phyloP scores from a whole-genome alignment of 2,797 vertebrate genomes.

The Gallinago nigripennis region DNA sequence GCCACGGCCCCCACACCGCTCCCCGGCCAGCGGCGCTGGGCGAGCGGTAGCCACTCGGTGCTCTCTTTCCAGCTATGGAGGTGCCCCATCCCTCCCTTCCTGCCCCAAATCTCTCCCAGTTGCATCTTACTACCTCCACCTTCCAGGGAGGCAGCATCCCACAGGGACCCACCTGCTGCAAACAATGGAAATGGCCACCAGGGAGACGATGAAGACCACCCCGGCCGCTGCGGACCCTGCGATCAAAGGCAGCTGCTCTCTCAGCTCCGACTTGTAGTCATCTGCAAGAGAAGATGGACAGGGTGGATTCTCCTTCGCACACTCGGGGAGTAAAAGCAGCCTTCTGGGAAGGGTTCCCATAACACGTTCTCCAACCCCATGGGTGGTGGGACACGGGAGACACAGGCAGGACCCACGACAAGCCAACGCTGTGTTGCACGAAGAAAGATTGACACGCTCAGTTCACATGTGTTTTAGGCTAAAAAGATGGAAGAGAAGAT shows the following conservation, averaged over 20 bases:
- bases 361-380: accelerated
- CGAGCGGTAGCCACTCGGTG: accelerated
- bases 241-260: constrained; percentile 95
- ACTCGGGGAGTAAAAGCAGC: accelerated
- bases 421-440: accelerated
- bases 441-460: accelerated
- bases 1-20: accelerated
- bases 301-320: background rate
- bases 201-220: constrained; percentile 95
- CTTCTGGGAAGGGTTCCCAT: background rate
- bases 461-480: background rate
- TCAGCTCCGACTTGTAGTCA: constrained; percentile 97
- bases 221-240: constrained; percentile 94
- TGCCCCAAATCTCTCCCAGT: background rate
- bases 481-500: background rate
- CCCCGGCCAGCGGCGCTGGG: background rate
- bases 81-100: background rate
- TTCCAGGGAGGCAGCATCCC: background rate
- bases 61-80: accelerated
- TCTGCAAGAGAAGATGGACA: constrained; percentile 75
- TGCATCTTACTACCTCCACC: accelerated
- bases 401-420: background rate
- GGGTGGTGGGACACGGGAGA: background rate
- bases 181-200: constrained; percentile 96
- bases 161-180: constrained; percentile 88